Percentiles rank a stretch among this genome's conserved stretches.
phyloP scores from a whole-genome alignment of 2,797 vertebrate species.

The Sebastes nivosus region DNA sequence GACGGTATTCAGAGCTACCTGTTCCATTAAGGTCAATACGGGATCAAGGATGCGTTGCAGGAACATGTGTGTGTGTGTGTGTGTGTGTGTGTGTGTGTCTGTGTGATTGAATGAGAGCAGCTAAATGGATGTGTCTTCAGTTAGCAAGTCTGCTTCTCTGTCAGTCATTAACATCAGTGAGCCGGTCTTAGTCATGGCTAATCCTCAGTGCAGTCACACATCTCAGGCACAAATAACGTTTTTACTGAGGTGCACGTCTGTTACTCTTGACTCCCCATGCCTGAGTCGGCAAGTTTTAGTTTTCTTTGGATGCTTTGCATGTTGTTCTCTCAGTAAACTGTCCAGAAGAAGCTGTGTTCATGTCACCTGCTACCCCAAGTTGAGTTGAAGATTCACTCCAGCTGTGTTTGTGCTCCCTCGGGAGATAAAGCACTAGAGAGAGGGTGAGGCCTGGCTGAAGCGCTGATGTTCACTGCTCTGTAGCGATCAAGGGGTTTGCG shows the following conservation, averaged over 20 bases:
- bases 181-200: constrained; percentile 29
- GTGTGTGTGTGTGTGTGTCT: neutral
- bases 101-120: constrained; percentile 14
- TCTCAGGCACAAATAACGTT: constrained; percentile 21
- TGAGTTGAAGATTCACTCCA: constrained; percentile 20
- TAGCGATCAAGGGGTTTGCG: neutral
- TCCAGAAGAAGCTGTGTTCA: neutral
- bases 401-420: constrained; percentile 10
- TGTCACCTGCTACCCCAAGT: constrained; percentile 24
- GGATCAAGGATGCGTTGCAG: constrained; percentile 9
- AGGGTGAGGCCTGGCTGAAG: constrained; percentile 12
- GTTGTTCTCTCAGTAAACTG: constrained; percentile 8
- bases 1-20: constrained; percentile 40
- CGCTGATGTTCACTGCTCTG: neutral
- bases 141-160: constrained; percentile 50
- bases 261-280: constrained; percentile 12
- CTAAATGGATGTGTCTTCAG: constrained; percentile 33
- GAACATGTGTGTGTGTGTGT: neutral
- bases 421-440: constrained; percentile 34
- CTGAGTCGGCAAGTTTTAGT: neutral
- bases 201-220: constrained; percentile 14
- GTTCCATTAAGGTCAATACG: constrained; percentile 17
- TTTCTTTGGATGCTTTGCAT: neutral
- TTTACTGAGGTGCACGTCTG: constrained; percentile 8
- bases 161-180: constrained; percentile 70